phyloP scores from a whole-genome alignment of 2,113 vertebrate species.

The Rafetus swinhoei region DNA sequence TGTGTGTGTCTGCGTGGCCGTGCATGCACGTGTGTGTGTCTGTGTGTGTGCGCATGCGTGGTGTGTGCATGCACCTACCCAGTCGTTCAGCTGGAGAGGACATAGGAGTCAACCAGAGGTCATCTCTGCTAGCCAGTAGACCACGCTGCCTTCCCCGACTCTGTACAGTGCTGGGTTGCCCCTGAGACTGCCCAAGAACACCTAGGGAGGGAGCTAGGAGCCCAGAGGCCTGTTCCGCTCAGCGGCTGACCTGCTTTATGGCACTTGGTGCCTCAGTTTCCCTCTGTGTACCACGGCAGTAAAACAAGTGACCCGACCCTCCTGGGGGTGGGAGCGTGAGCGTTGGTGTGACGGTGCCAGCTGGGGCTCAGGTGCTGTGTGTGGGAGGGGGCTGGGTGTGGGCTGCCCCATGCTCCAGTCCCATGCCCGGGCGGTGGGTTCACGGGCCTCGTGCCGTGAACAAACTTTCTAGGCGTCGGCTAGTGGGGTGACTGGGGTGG shows the following conservation, averaged over 20 bases:
- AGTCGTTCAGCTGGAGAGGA: not conserved
- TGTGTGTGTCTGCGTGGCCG: too few species aligned
- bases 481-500: too few species aligned
- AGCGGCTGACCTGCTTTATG: not conserved
- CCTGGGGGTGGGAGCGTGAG: not conserved
- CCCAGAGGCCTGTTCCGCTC: not conserved
- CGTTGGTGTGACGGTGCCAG: not conserved
- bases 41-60: too few species aligned
- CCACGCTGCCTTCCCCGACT: not conserved
- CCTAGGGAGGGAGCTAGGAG: not conserved
- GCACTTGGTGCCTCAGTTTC: not conserved
- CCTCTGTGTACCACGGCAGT: not conserved
- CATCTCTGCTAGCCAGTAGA: not conserved
- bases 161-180: not conserved
- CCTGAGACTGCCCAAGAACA: not conserved
- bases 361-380: not conserved
- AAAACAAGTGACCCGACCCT: not conserved
- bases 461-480: not conserved
- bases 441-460: not conserved
- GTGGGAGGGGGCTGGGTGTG: not conserved
- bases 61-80: too few species aligned
- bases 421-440: not conserved
- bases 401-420: not conserved
- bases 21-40: too few species aligned
- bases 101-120: not conserved